These are phyloP conservation scores for Dromiciops gliroides DNA, from an alignment of 2,113 vertebrate genomes.

Conservation along the genomic window DNA sequence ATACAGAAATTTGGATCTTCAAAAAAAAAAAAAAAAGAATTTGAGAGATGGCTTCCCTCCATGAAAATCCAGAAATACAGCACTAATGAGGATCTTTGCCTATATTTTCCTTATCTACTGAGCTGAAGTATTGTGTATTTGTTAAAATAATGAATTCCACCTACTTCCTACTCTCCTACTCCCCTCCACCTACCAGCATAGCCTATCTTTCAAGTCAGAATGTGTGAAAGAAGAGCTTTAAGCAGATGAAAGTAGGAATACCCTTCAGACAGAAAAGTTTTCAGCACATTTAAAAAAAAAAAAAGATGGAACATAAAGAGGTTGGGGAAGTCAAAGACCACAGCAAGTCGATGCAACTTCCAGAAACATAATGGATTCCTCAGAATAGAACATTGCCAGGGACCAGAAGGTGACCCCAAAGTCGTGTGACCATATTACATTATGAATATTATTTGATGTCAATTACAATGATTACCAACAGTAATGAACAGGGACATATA, in stretches of 20 bases:
- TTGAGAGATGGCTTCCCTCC: rapidly evolving
- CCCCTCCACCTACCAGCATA: neutral
- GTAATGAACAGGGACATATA: neutral
- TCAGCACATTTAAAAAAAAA: neutral
- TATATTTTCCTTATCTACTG: neutral
- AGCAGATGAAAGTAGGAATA: neutral
- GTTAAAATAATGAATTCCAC: neutral
- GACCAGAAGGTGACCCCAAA: neutral
- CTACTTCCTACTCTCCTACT: no score
- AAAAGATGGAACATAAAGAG: neutral
- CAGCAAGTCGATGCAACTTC: neutral
- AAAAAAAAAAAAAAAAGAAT: rapidly evolving
- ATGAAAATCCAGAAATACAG: neutral
- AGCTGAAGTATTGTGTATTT: rapidly evolving
- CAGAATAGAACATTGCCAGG: rapidly evolving
- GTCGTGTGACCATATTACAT: rapidly evolving
- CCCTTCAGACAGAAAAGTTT: neutral
- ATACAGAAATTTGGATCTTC: neutral
- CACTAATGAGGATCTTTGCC: neutral
- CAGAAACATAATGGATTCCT: neutral
- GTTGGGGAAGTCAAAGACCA: neutral
- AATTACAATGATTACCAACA: neutral
- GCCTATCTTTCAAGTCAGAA: neutral
- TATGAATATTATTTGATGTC: neutral
- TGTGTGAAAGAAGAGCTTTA: neutral